These are phyloP conservation scores for Brachypodius melanocephalos DNA, from an alignment of 2,113 vertebrate species.

Conservation along the genomic window DNA sequence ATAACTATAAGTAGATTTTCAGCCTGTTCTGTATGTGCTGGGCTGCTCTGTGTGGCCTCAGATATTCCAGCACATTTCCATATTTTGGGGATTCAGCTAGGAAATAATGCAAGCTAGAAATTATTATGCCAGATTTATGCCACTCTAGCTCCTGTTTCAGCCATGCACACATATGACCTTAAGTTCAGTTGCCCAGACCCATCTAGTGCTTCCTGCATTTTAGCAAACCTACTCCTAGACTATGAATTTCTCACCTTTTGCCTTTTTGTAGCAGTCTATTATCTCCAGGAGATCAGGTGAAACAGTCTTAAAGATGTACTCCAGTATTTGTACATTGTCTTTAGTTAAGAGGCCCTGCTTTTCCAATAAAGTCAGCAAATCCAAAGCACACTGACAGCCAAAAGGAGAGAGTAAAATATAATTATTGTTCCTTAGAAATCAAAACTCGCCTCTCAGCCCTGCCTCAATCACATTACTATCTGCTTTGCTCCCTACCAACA, in stretches of 20 bases:
- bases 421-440: not conserved
- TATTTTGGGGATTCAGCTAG: not conserved
- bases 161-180: not conserved
- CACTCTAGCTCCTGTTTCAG: not conserved
- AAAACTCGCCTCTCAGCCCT: not conserved
- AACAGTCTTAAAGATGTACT: not conserved
- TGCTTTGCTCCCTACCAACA: not conserved
- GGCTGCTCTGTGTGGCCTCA: not conserved
- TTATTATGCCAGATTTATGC: not conserved
- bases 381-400: constrained; percentile 65
- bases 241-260: constrained; percentile 55
- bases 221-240: not conserved
- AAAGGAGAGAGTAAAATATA: not conserved
- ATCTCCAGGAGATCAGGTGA: constrained; percentile 36
- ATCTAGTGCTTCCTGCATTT: not conserved
- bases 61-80: not conserved
- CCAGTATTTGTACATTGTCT: constrained; percentile 51
- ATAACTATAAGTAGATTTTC: not conserved
- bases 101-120: not conserved
- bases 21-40: not conserved
- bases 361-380: constrained; percentile 65
- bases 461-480: not conserved
- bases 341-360: constrained; percentile 50
- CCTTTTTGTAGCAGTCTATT: constrained; percentile 50
- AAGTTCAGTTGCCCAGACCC: not conserved